phyloP scores from a whole-genome alignment of 2,113 vertebrate genomes.

The Lonchura striata region DNA sequence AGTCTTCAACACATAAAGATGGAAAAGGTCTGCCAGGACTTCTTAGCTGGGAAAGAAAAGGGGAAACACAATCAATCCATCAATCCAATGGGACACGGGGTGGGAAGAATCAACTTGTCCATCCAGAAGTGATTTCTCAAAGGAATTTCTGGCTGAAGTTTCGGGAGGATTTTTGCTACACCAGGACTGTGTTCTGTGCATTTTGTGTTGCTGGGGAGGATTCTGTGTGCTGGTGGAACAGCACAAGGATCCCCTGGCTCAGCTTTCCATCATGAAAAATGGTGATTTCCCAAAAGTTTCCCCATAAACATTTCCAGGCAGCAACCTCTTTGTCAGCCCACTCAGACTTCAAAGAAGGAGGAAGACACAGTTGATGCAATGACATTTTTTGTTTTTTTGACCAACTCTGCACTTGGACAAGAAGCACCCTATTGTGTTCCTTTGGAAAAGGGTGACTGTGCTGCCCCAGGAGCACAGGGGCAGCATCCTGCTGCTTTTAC shows the following conservation, averaged over 20 bases:
- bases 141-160: neutral
- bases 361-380: neutral
- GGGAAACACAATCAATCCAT: neutral
- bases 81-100: accelerated
- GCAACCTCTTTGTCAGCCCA: neutral
- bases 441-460: neutral
- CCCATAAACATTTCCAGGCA: neutral
- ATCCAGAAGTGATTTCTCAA: neutral
- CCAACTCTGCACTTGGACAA: neutral
- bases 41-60: neutral
- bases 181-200: neutral
- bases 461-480: neutral
- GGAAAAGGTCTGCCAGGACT: neutral
- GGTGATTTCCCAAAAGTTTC: neutral
- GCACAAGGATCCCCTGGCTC: neutral
- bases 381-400: neutral
- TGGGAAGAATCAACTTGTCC: neutral
- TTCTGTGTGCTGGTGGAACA: neutral
- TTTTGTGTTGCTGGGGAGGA: neutral
- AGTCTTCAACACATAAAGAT: no score
- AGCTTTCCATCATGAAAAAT: neutral
- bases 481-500: neutral
- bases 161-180: neutral
- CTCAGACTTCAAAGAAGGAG: neutral
- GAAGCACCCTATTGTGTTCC: neutral